Conservation (phyloP, 2,888 invertebrate species). For the Enoplolaimus lenunculus region DNA sequence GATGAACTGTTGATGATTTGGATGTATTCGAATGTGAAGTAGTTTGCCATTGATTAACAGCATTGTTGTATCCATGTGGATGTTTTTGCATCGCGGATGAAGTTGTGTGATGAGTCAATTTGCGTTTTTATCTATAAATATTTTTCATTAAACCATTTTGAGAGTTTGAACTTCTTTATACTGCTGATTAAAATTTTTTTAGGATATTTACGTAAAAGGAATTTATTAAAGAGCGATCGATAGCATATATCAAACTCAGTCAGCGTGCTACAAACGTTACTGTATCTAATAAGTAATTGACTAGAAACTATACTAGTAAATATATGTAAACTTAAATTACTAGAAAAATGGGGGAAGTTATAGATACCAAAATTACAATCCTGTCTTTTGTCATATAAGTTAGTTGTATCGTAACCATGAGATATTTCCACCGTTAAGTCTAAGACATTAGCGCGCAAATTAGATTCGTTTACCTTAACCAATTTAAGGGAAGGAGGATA, state of each 20-base stretch:
- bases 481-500: background rate
- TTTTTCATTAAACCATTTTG: no score
- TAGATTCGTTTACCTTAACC: background rate
- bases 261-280: background rate
- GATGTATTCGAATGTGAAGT: no score
- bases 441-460: background rate
- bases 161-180: no score
- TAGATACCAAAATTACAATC: background rate
- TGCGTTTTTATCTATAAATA: no score
- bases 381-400: background rate
- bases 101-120: no score
- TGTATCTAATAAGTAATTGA: background rate
- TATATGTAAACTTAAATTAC: background rate
- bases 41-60: no score
- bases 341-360: background rate
- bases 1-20: no score
- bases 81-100: no score
- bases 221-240: background rate
- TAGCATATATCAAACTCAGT: background rate
- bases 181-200: no score
- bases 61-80: no score
- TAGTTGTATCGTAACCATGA: background rate
- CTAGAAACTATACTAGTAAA: background rate
- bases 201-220: background rate
- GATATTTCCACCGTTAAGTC: background rate